Evolutionary conservation across 2,888 invertebrate genomes (phyloP).

Genomic region (Rhamnusium bicolor): DNA sequence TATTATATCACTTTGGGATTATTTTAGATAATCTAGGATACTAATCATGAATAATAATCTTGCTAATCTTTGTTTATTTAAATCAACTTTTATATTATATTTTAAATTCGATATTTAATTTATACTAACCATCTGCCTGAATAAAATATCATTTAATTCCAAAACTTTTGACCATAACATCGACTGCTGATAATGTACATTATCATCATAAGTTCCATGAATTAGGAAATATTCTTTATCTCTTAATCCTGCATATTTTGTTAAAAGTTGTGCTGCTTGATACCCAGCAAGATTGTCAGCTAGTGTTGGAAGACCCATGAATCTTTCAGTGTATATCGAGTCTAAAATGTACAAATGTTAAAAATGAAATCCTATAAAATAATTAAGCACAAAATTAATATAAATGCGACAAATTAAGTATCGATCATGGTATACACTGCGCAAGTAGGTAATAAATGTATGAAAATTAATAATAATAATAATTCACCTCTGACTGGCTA

Average conservation of each 20-base stretch:
- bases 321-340: slow-evolving; percentile 97
- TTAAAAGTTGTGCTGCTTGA: slow-evolving; percentile 82
- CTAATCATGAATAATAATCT: too few relatives aligned
- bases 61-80: too few relatives aligned
- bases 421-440: too few relatives aligned
- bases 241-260: slow-evolving; percentile 74
- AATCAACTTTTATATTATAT: neutral
- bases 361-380: too few relatives aligned
- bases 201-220: slow-evolving; percentile 96
- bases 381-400: too few relatives aligned
- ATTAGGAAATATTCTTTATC: slow-evolving; percentile 90
- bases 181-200: slow-evolving; percentile 98
- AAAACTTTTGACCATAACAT: slow-evolving; percentile 92
- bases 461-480: too few relatives aligned
- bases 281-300: slow-evolving; percentile 85
- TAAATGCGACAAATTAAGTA: too few relatives aligned
- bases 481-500: too few relatives aligned
- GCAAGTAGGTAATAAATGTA: too few relatives aligned
- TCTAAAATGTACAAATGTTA: slow-evolving; percentile 74
- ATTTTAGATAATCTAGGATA: too few relatives aligned
- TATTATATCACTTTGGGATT: too few relatives aligned
- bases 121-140: slow-evolving; percentile 87
- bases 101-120: neutral
- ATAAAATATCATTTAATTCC: slow-evolving; percentile 89
- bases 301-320: slow-evolving; percentile 88